Evolutionary conservation across 2,888 invertebrate genomes (phyloP).

Genomic region (Lissocephala sabroskyi): DNA sequence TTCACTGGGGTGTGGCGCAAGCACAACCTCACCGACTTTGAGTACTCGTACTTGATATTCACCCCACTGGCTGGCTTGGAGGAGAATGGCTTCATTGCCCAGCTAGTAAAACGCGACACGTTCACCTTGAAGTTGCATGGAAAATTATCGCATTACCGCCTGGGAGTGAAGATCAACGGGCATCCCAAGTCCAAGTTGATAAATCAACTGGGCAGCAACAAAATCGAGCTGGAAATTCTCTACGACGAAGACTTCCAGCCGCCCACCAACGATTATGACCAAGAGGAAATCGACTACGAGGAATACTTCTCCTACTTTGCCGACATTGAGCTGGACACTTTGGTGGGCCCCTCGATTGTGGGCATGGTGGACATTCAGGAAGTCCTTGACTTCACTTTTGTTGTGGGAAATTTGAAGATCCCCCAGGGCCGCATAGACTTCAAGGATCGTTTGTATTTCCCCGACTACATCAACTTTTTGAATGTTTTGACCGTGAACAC

Average conservation of each 20-base stretch:
- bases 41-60: slow-evolving; percentile 83
- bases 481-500: slow-evolving; percentile 76
- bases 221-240: slow-evolving; percentile 59
- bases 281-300: slow-evolving; percentile 69
- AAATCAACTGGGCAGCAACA: slow-evolving; percentile 60
- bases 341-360: slow-evolving; percentile 76
- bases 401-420: slow-evolving; percentile 73
- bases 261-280: slow-evolving; percentile 45
- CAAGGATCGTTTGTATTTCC: slow-evolving; percentile 75
- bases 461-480: slow-evolving; percentile 72
- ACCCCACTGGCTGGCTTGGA: slow-evolving; percentile 86
- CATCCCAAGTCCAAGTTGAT: slow-evolving; percentile 68
- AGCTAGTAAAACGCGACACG: slow-evolving; percentile 76
- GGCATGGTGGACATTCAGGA: slow-evolving; percentile 76
- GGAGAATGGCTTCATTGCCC: slow-evolving; percentile 83
- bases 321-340: slow-evolving; percentile 75
- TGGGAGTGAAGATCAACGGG: slow-evolving; percentile 69
- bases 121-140: slow-evolving; percentile 82
- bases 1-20: slow-evolving; percentile 83
- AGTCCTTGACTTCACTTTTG: slow-evolving; percentile 73
- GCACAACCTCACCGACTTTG: slow-evolving; percentile 78
- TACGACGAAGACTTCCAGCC: slow-evolving; percentile 70
- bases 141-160: slow-evolving; percentile 80
- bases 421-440: slow-evolving; percentile 76
- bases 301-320: slow-evolving; percentile 74